Evolutionary conservation across 1,140 invertebrate genomes (phyloP), one percentile per base, ranked within the genome.

Genomic region (Anastatus disparis): DNA sequence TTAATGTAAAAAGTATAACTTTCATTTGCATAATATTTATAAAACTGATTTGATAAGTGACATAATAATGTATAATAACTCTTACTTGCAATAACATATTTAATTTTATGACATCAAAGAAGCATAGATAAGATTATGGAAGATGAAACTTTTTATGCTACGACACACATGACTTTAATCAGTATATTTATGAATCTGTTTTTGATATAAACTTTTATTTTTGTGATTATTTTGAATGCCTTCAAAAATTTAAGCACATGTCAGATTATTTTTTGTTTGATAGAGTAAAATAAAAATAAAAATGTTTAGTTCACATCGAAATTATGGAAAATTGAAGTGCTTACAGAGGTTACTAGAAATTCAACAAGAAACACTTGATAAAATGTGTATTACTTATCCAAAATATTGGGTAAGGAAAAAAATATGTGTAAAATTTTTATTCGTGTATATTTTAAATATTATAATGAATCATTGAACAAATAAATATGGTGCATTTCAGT

Each of bases 261-360:
- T 15, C 24, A 29, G 6, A 42, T 17, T 63, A 17, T 20, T 53
- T 31, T 46, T 55, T 46, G n/a, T n/a, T 20, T 42, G 8, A 27
- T 62, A 1, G 20, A 46, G 15, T 8, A 46, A 46, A n/a, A n/a
- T 4, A 46, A n/a, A 6, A 40, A 24, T 9, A 71, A 70, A 75
- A 58, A 76, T 78, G 75, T 70, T 76, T 65, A 65, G 75, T 53
- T 72, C 72, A 13, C 75, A 75, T 50, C 68, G 75, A 53, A 73
- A 75, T 70, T 76, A 78, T 62, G 74, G 72, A 35, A 74, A 71
- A 27, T 72, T 72, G 26, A 78, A 76, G 53, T 75, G 72, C 50
- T 76, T 75, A 52, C 66, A 56, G 10, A 72, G 75, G 59, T 53
- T 76, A 22, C 38, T 73, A 8, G 53, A 72, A 58, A 74, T 75